Evolutionary conservation across 2,113 vertebrate species (phyloP), one percentile per base, ranked within the genome.

Genomic region (Lutjanus erythropterus): DNA sequence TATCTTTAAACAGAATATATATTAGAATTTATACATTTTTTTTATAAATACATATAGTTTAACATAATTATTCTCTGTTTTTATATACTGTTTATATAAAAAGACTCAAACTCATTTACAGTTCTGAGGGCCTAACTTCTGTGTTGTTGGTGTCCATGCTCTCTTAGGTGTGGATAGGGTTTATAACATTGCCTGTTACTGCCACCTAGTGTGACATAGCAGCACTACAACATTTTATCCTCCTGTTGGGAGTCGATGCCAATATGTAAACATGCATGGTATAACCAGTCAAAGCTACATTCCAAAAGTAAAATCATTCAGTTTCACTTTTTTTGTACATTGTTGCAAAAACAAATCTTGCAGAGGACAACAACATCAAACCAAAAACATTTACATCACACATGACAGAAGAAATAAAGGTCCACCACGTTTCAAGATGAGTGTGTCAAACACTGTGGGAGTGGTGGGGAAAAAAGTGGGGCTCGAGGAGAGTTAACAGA

Each of bases 151-250:
- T 84, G 46, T 89, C 78, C 92, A 91, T 92, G 92, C 90, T 69
- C 46, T 62, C 78, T 75, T 83, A 84, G 70, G 75, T 77, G 78
- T 49, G 71, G 84, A 55, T 81, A 75, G 74, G 46, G 52, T 78
- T 80, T 44, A 71, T 60, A 90, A 84, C 81, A 47, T 91, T 92
- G 91, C 87, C 33, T 78, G 69, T 92, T 91, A 91, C 89, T 91
- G 91, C 94, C 95, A 94, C 93, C 95, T 95, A 94, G 87, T 89
- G 94, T 93, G 87, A 71, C 85, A 87, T 52, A 91, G 91, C 84
- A 88, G 92, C 81, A 92, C 93, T 94, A 95, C 87, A 87, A 85
- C 81, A 68, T 83, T 78, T 88, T 81, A 78, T 80, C 71, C 76
- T 92, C 87, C 85, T 78, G 80, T 74, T 67, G 77, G 84, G 89